Percentiles rank a stretch among this genome's conserved stretches.
Conservation (phyloP, 2,888 invertebrate genomes). For the Orthonevra nobilis region DNA sequence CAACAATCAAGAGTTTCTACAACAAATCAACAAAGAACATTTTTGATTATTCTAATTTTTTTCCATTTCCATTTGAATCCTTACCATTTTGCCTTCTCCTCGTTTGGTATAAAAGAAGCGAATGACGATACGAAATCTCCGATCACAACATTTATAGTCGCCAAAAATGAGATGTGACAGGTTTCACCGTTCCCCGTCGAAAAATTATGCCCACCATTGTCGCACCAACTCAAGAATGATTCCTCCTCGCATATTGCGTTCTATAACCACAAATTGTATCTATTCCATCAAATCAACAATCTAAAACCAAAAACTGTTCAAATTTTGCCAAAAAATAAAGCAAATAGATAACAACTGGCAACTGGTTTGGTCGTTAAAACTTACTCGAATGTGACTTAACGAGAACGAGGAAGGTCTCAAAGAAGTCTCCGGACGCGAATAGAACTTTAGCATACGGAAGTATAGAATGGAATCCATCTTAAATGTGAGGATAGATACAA, state of each 20-base stretch:
- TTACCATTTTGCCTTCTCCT: conserved; percentile 61
- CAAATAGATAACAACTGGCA: conserved; percentile 29
- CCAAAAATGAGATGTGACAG: conserved; percentile 27
- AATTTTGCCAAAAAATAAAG: conserved; percentile 28
- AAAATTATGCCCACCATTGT: conserved; percentile 26
- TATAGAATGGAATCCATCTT: background rate
- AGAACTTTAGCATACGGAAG: conserved; percentile 32
- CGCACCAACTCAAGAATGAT: conserved; percentile 18
- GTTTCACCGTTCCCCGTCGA: conserved; percentile 9
- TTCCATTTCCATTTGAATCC: conserved; percentile 8
- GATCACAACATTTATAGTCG: conserved; percentile 66
- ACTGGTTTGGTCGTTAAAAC: conserved; percentile 38
- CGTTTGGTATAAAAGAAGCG: conserved; percentile 59
- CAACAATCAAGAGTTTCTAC: conserved; percentile 56
- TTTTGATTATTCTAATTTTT: too few relatives aligned
- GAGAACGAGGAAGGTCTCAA: background rate
- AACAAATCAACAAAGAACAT: conserved; percentile 25
- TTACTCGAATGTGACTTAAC: conserved; percentile 28
- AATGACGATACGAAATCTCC: conserved; percentile 42
- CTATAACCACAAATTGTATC: conserved; percentile 35
- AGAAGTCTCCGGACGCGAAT: conserved; percentile 19
- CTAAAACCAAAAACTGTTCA: conserved; percentile 47
- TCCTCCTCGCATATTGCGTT: conserved; percentile 12
- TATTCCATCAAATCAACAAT: conserved; percentile 25
- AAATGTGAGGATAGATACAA: conserved; percentile 1